These are phyloP conservation scores for Orycteropus afer DNA, from an alignment of 2,113 vertebrate species.

Conservation along the genomic window DNA sequence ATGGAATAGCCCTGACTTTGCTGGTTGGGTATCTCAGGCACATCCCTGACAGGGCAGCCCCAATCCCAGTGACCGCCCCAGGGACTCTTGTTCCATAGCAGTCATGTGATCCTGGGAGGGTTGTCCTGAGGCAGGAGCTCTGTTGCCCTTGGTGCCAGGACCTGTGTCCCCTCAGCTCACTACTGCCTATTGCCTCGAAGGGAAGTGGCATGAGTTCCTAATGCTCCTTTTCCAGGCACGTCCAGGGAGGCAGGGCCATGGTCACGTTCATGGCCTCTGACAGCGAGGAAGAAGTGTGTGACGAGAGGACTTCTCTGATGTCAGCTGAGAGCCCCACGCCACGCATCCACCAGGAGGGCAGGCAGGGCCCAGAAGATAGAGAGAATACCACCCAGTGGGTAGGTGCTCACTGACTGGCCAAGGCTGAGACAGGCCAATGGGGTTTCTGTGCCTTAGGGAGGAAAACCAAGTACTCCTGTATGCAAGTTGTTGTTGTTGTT, in stretches of 20 bases:
- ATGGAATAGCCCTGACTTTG: background rate
- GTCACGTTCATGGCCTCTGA: constrained; percentile 93
- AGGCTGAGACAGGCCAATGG: background rate
- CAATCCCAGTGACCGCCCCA: rapidly evolving
- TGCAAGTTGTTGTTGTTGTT: too few relatives aligned
- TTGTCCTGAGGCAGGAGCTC: background rate
- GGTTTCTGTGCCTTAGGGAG: background rate
- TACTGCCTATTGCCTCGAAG: background rate
- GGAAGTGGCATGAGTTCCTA: background rate
- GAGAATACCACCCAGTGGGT: constrained; percentile 85
- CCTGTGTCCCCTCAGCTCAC: background rate
- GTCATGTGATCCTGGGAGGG: background rate
- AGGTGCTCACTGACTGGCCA: background rate
- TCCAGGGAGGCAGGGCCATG: constrained; percentile 66
- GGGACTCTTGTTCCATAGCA: background rate
- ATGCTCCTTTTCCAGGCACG: constrained; percentile 52
- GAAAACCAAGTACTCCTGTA: background rate
- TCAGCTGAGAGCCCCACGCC: constrained; percentile 89
- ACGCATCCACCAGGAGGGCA: constrained; percentile 87
- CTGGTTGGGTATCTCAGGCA: background rate
- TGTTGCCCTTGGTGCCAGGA: background rate
- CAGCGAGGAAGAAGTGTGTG: constrained; percentile 94
- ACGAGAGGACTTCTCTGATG: constrained; percentile 95
- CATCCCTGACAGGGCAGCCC: rapidly evolving
- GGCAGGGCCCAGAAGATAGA: constrained; percentile 69